Evolutionary conservation across 2,888 invertebrate genomes (phyloP), one percentile per base, ranked within the genome.

Genomic region (Limnephilus auricula): DNA sequence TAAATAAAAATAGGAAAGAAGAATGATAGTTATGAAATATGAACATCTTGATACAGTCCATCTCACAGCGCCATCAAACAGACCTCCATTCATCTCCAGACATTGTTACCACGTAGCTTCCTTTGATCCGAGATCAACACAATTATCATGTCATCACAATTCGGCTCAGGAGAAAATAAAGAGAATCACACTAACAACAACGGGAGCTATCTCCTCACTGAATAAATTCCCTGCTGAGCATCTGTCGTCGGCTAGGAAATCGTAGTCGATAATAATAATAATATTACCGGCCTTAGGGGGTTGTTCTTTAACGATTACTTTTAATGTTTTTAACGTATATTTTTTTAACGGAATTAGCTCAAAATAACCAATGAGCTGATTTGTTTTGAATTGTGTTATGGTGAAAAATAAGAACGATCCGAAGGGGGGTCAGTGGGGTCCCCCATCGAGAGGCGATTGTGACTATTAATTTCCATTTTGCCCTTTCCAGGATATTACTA

Each of bases 131-230:
- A 34, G 82, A 45, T 32, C 34, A 50, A 34, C 82, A 89, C 82
- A 89, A 89, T 89, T 89, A 89, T 89, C 89, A 82, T 89, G 40
- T 89, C 89, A 82, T 82, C 89, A 82, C 89, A 89, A 89, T 82
- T 45, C 89, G n/a, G 45, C 82, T 82, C 15, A 10, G 82, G 50
- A 45, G 30, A 82, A 50, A 89, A 82, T 82, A 89, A 89, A 89
- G 83, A 89, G 79, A 89, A 79, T 78, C 65, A 87, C 78, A 87
- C 32, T 15, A 86, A 87, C 50, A 65, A n/a, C 65, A 65, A n/a
- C 65, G 25, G 40, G 30, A 32, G 31, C 79, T 40, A 12, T 89
- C 89, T 30, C 15, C 79, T 89, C 89, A 65, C 40, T 79, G 79
- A 79, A 79, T 89, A 79, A 37, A 89, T 89, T 87, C 31, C 79